phyloP scores from a whole-genome alignment of 2,797 vertebrate species.

The Oreortyx pictus region DNA sequence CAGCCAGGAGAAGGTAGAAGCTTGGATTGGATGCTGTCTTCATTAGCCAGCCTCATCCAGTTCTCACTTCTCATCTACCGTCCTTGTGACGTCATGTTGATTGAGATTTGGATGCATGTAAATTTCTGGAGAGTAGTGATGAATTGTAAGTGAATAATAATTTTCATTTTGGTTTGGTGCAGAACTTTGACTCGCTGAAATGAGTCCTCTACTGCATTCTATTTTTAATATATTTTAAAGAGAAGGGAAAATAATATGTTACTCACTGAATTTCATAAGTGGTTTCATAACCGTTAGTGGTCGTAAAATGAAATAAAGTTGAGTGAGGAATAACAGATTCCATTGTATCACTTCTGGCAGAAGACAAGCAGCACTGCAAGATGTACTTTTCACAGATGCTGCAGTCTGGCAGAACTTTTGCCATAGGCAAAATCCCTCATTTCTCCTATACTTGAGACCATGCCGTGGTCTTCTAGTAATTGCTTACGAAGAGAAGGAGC shows the following conservation, averaged over 20 bases:
- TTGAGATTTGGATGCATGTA: neutral
- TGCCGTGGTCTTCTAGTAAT: neutral
- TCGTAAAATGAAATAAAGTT: constrained; percentile 3
- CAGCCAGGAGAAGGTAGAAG: neutral
- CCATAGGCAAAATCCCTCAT: neutral
- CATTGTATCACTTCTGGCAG: neutral
- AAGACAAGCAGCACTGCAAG: neutral
- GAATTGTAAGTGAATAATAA: constrained; percentile 57
- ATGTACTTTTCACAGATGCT: neutral
- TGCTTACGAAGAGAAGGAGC: neutral
- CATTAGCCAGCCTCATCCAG: neutral
- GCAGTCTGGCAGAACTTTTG: neutral
- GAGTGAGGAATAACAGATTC: neutral
- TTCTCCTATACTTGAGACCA: neutral
- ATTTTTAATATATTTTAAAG: constrained; percentile 41
- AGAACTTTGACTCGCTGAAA: constrained; percentile 38
- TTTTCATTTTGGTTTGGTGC: constrained; percentile 61
- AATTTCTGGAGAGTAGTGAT: constrained; percentile 37
- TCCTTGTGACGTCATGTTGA: neutral
- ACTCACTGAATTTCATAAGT: constrained; percentile 34
- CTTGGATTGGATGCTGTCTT: neutral
- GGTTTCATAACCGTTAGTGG: neutral
- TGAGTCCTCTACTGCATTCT: constrained; percentile 29
- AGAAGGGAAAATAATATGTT: constrained; percentile 43
- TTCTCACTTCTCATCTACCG: neutral